Conservation (phyloP, 2,797 vertebrate genomes). For the Leptodactylus fallax region DNA sequence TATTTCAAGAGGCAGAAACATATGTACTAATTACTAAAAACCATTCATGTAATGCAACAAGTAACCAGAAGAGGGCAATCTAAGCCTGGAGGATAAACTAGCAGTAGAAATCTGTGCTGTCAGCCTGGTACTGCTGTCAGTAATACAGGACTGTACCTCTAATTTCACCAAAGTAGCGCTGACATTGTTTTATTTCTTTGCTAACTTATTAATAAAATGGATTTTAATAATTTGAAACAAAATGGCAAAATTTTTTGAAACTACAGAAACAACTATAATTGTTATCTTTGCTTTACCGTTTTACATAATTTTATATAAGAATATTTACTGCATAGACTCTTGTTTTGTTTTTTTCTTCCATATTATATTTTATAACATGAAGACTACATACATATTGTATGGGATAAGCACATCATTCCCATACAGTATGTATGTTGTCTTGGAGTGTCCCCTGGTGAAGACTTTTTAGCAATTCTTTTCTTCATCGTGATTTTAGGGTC, state of each 20-base stretch:
- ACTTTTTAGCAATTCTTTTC: no score
- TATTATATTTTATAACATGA: background rate
- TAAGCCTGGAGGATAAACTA: slow-evolving; percentile 27
- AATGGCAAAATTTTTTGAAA: background rate
- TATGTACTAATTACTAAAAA: background rate
- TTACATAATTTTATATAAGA: no score
- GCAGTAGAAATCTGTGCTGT: background rate
- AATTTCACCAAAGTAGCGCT: background rate
- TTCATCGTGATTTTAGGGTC: no score
- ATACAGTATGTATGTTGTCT: no score
- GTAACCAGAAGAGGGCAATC: slow-evolving; percentile 44
- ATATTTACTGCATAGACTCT: background rate
- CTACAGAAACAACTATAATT: background rate
- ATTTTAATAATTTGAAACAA: background rate
- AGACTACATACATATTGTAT: background rate
- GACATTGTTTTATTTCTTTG: slow-evolving; percentile 6
- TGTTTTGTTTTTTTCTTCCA: background rate
- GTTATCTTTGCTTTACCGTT: no score
- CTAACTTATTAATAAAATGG: slow-evolving; percentile 1
- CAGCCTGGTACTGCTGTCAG: background rate
- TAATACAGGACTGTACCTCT: slow-evolving; percentile 18
- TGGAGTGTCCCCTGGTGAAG: no score
- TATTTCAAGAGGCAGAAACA: no score
- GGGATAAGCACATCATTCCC: no score
- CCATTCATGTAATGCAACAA: background rate